These are phyloP conservation scores for Lasioglossum zephyrum DNA, from an alignment of 2,888 invertebrate species.

Conservation along the genomic window DNA sequence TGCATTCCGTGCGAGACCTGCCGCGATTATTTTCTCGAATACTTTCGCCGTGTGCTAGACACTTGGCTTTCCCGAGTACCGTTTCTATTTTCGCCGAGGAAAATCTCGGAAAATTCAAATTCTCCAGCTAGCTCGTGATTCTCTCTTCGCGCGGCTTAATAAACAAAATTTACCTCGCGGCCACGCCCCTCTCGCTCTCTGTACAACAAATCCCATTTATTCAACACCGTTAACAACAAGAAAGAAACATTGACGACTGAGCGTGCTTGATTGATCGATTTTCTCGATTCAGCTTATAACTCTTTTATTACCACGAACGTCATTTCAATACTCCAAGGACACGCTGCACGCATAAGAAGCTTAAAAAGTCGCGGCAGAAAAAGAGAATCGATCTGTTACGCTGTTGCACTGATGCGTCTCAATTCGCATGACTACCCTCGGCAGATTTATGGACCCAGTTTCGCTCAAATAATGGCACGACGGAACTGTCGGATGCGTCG, in stretches of 20 bases:
- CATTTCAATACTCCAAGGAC: slow-evolving; percentile 4
- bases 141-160: neutral
- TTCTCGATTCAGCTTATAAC: neutral
- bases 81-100: neutral
- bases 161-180: neutral
- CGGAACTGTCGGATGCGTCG: neutral
- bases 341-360: neutral
- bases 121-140: neutral
- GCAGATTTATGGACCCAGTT: slow-evolving; percentile 4
- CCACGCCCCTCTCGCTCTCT: neutral
- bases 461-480: neutral
- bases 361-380: neutral
- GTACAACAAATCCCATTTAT: neutral
- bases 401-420: slow-evolving; percentile 1
- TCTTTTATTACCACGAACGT: neutral
- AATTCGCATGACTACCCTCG: neutral
- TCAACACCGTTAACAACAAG: neutral
- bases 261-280: neutral
- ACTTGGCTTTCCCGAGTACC: neutral
- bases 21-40: slow-evolving; percentile 12
- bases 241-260: neutral
- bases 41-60: neutral
- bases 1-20: slow-evolving; percentile 16
- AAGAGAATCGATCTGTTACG: slow-evolving; percentile 1
- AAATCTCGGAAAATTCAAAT: neutral